Conservation (phyloP, 2,113 vertebrate species). For the Pituophis catenifer region DNA sequence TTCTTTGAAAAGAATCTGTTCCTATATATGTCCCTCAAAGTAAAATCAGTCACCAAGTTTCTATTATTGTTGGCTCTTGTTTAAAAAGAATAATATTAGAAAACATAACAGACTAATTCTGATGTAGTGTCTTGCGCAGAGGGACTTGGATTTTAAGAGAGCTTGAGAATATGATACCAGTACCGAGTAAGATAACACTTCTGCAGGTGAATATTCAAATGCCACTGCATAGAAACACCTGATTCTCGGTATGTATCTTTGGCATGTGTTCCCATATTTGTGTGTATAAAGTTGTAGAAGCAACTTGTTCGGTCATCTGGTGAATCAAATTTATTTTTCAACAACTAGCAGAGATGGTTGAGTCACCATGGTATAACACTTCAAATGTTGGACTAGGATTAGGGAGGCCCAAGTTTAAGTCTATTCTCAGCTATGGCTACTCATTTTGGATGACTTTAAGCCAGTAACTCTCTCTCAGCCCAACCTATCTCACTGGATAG, state of each 20-base stretch:
- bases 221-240: background rate
- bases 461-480: background rate
- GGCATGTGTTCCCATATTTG: background rate
- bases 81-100: background rate
- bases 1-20: background rate
- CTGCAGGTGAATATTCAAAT: background rate
- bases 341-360: background rate
- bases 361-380: background rate
- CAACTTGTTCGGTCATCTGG: background rate
- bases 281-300: background rate
- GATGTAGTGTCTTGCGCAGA: background rate
- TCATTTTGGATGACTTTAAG: background rate
- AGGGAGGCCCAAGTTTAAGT: background rate
- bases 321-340: background rate
- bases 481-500: background rate
- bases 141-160: background rate
- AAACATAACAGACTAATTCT: background rate
- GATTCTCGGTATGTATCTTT: background rate
- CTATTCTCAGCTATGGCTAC: background rate
- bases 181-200: background rate
- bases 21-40: background rate
- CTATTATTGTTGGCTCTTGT: background rate
- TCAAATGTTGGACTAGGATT: background rate
- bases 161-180: background rate
- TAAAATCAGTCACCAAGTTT: background rate